Evolutionary conservation across 1,140 invertebrate species (phyloP), one percentile per base, ranked within the genome.

Genomic region (Phortica variegata): DNA sequence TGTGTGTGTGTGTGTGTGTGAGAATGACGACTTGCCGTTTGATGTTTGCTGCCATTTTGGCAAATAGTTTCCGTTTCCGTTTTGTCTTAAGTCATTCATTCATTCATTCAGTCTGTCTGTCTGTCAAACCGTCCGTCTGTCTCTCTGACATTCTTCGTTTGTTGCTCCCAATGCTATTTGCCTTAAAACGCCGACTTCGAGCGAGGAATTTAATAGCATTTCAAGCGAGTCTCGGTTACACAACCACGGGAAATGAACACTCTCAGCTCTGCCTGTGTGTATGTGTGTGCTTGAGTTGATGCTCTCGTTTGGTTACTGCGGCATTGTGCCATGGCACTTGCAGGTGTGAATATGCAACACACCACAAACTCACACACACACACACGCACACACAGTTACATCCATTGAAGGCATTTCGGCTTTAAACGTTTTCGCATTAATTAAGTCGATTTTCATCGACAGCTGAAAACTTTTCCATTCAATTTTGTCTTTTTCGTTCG

Each of bases 221-320:
- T 52, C 21, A 44, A 42, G 33, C 46, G 43, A 19, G 20, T 31
- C 21, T 47, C 23, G 55, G 42, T 31, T 47, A 43, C 38, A 61
- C 47, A 55, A 61, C 62, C n/a, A n/a, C n/a, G n/a, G 63, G 63
- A 68, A 68, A 68, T 68, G 63, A 63, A 61, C 61, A 65, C 55
- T 61, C 61, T 53, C 61, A 59, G 56, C 58, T 49, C 58, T 50
- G 53, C 56, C 50, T 58, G 53, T 58, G 48, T 54, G 54, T 54
- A n/a, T n/a, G n/a, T n/a, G n/a, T n/a, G n/a, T n/a, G n/a, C n/a
- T n/a, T n/a, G n/a, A n/a, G n/a, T n/a, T n/a, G n/a, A n/a, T n/a
- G n/a, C 53, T 58, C 56, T 44, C 53, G 52, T 56, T 46, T 57
- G 50, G 50, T 56, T 58, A 57, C 54, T 61, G 59, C 41, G 54